A percentile compares a stretch with the other conserved stretches of the same genome.
phyloP scores from a whole-genome alignment of 2,113 vertebrate species.

The Thymallus thymallus region DNA sequence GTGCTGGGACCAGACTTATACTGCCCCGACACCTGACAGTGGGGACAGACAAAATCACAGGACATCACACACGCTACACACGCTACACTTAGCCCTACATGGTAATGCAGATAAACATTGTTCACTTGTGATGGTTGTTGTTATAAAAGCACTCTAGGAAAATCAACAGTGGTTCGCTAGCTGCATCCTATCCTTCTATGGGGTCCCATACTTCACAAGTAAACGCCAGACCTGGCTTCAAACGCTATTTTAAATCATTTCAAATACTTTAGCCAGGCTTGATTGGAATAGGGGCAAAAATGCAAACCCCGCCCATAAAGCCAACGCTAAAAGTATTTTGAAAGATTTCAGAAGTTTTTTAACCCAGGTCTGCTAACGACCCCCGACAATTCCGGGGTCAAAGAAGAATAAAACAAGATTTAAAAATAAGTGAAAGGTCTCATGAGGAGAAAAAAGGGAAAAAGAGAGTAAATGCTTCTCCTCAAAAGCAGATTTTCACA shows the following conservation, averaged over 20 bases:
- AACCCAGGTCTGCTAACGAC: neutral
- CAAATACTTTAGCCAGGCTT: no score
- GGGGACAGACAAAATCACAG: constrained; percentile 76
- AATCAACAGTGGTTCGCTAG: constrained; percentile 78
- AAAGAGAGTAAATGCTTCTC: neutral
- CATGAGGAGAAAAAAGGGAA: neutral
- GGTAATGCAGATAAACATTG: constrained; percentile 82
- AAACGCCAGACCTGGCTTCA: constrained; percentile 10
- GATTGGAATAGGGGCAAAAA: no score
- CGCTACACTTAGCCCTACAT: constrained; percentile 86
- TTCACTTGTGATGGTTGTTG: constrained; percentile 56
- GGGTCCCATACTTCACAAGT: constrained; percentile 43
- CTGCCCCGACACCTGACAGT: constrained; percentile 53
- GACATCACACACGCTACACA: constrained; percentile 83
- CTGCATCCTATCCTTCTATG: constrained; percentile 83
- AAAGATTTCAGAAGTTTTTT: constrained; percentile 18
- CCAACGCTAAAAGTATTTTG: constrained; percentile 33
- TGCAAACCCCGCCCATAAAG: neutral
- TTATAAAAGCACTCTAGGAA: constrained; percentile 86
- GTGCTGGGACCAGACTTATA: constrained; percentile 70
- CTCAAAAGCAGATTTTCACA: constrained; percentile 52
- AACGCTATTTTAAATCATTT: no score
- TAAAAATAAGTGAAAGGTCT: constrained; percentile 41
- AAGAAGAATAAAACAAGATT: constrained; percentile 62
- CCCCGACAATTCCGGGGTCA: constrained; percentile 28